Percentiles rank a stretch among this genome's conserved stretches.
Evolutionary conservation across 2,888 invertebrate genomes (phyloP).

Genomic region (Chaetogeoica ovagalla): DNA sequence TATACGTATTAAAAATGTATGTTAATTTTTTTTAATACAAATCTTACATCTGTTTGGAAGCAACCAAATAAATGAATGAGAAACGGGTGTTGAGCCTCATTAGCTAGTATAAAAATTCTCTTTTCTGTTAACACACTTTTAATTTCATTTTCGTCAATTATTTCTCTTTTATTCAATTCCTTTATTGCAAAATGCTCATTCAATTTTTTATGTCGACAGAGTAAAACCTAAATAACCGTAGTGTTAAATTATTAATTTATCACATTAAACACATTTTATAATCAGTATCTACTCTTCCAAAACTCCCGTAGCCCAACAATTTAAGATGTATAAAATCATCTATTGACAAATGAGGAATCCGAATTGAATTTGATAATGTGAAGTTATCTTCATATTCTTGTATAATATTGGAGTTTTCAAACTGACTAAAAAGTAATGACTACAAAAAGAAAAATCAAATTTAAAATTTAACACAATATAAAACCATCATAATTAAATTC

Average conservation of each 20-base stretch:
- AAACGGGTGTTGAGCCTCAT: slow-evolving; percentile 96
- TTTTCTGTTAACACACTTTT: slow-evolving; percentile 98
- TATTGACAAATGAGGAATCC: slow-evolving; percentile 68
- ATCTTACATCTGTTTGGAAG: slow-evolving; percentile 89
- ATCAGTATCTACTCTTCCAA: slow-evolving; percentile 81
- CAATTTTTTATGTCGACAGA: slow-evolving; percentile 89
- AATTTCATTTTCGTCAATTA: slow-evolving; percentile 96
- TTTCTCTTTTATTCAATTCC: slow-evolving; percentile 98
- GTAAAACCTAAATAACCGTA: slow-evolving; percentile 67
- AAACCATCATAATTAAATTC: no score
- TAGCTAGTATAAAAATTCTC: slow-evolving; percentile 98
- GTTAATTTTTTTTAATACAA: neutral
- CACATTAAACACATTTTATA: neutral
- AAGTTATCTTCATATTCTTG: neutral
- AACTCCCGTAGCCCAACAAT: slow-evolving; percentile 97
- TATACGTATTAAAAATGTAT: neutral
- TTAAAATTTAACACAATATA: no score
- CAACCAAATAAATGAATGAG: slow-evolving; percentile 98
- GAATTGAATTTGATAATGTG: slow-evolving; percentile 14
- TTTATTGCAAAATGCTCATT: slow-evolving; percentile 98
- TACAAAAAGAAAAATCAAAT: no score
- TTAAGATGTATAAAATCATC: slow-evolving; percentile 92
- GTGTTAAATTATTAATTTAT: neutral
- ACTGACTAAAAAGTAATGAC: no score
- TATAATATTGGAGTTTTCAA: neutral